Conservation (phyloP, 2,113 vertebrate species). For the Lasiurus borealis region DNA sequence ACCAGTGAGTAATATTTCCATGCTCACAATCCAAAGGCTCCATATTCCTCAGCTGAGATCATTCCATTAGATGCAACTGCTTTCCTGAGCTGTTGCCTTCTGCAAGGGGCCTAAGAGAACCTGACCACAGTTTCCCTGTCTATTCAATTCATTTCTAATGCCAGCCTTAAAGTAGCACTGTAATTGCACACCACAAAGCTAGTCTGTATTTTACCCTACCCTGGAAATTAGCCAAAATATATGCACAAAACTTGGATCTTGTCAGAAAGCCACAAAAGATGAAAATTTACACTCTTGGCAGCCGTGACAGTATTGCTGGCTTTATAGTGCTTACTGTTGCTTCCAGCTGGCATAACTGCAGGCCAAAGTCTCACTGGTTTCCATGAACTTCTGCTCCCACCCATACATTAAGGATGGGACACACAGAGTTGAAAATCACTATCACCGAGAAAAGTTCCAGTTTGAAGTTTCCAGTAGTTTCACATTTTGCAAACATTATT, state of each 20-base stretch:
- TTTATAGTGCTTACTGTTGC: background rate
- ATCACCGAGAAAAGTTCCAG: background rate
- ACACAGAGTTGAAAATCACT: background rate
- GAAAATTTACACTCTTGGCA: background rate
- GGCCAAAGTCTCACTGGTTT: background rate
- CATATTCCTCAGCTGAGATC: background rate
- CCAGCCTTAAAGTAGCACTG: background rate
- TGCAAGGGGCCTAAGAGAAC: background rate
- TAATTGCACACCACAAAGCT: background rate
- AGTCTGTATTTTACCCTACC: background rate
- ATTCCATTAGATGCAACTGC: background rate
- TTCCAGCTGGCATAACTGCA: background rate
- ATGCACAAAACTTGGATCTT: background rate
- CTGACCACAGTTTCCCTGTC: background rate
- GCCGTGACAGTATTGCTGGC: too few species aligned
- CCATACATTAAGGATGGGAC: background rate
- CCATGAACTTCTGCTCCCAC: background rate
- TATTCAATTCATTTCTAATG: background rate
- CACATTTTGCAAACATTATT: background rate
- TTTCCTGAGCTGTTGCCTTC: background rate
- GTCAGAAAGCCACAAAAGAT: background rate
- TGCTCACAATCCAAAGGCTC: background rate
- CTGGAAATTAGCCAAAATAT: slow-evolving; percentile 28
- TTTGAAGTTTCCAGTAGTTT: slow-evolving; percentile 15
- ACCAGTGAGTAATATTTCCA: background rate